Conservation (phyloP, 2,113 vertebrate species). For the Chauna torquata region DNA sequence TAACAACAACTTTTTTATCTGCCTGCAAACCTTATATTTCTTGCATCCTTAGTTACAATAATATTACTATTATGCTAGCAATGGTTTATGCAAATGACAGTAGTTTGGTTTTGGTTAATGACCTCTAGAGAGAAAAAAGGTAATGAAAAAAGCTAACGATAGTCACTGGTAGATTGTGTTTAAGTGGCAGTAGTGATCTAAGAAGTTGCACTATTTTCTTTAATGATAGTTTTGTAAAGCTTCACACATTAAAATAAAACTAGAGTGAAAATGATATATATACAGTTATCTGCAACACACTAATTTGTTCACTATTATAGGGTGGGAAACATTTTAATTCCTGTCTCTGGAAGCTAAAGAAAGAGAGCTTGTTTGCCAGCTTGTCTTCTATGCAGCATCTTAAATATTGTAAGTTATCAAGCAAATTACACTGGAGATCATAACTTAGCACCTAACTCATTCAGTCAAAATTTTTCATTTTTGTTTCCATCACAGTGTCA, state of each 20-base stretch:
- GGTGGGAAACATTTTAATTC: neutral
- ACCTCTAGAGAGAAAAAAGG: neutral
- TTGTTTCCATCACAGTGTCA: neutral
- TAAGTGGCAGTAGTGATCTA: neutral
- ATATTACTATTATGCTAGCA: neutral
- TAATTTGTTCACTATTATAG: neutral
- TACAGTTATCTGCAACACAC: neutral
- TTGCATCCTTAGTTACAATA: neutral
- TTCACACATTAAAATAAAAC: neutral
- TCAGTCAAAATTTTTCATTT: neutral
- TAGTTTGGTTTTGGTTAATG: neutral
- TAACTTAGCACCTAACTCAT: neutral
- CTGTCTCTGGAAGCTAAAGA: neutral
- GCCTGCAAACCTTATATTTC: neutral
- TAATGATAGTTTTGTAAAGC: neutral
- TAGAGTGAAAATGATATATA: neutral
- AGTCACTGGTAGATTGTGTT: neutral
- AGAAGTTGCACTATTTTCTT: neutral
- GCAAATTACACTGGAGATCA: neutral
- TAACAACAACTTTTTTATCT: neutral
- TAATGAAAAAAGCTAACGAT: neutral
- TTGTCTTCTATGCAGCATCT: neutral
- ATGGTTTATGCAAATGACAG: neutral
- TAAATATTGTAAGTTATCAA: neutral
- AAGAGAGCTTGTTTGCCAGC: neutral